Base-by-base conservation (phyloP, 2,888 invertebrate genomes). In the Pasiphila rectangulata region DNA sequence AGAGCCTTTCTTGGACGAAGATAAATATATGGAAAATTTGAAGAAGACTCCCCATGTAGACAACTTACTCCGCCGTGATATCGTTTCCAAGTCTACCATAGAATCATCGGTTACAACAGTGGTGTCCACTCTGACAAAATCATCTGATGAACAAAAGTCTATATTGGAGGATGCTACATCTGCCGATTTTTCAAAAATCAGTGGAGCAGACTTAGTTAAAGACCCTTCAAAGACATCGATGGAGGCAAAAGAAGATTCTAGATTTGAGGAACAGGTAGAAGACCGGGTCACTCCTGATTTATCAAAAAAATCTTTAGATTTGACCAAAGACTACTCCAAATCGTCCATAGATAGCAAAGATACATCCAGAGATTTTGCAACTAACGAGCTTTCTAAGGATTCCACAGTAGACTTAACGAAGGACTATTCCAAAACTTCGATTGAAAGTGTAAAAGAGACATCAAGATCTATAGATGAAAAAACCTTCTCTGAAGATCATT, bases 301-400 rank as follows among this genome's bases (percentile, higher is more conserved):
- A n/a, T 88, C 88, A 0, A 88, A 88, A 48, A 88, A 87, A 58
- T 88, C 88, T 0, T 64, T 87, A 19, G 88, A 87, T 51, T 60
- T 88, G 46, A 86, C 86, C 4, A 88, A 88, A 63, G 88, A 88
- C 59, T 88, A 86, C 52, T 88, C 88, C 1, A 88, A 88, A 59
- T 88, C 88, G 10, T 88, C 88, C 17, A 86, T 88, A 29, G 88
- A 88, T 50, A 88, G 88, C 57, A 88, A 88, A 69, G 88, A 88
- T 51, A 88, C 88, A 0, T 88, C 88, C 1, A 72, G 85, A 67
- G 88, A 88, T 64, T 87, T 88, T 69, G 86, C 88, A 7, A 87
- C 88, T 7, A 88, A 88, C 60, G 88, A 88, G 58, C 49, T 88
- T 25, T 88, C 88, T 2, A 88, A 88, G 70, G 88, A 88, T 57